Evolutionary conservation across 1,140 invertebrate species (phyloP).

Genomic region (Caenorhabditis brenneri): DNA sequence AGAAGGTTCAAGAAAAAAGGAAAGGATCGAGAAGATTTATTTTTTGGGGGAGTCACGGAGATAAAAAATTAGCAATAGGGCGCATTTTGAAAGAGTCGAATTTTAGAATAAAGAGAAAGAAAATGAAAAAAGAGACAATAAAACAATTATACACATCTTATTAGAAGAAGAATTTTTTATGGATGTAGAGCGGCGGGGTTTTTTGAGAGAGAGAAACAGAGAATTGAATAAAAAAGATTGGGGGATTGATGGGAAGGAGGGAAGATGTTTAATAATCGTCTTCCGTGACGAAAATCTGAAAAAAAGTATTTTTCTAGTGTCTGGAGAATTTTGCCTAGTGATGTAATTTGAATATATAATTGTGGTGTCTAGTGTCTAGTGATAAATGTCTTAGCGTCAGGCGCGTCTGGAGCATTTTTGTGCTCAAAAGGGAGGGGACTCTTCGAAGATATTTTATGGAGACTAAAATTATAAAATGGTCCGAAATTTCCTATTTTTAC

Average conservation of each 20-base stretch:
- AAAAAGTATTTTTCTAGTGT: background rate
- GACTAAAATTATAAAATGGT: no score
- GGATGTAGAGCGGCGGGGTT: background rate
- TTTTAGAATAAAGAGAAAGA: background rate
- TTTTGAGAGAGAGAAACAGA: no score
- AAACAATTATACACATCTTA: slow-evolving; percentile 43
- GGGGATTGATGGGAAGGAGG: background rate
- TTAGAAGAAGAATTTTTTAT: background rate
- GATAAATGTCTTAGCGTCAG: background rate
- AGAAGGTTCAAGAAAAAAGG: background rate
- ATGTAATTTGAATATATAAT: no score
- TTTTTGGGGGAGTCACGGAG: background rate
- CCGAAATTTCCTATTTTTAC: no score
- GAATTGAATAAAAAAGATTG: background rate
- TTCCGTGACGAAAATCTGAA: slow-evolving; percentile 56
- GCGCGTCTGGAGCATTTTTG: background rate
- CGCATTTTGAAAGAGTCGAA: background rate
- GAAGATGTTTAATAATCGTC: slow-evolving; percentile 47
- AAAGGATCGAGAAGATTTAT: background rate
- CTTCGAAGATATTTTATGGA: no score
- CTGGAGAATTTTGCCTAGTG: no score
- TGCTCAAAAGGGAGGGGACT: no score
- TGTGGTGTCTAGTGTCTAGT: background rate
- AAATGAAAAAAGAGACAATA: background rate
- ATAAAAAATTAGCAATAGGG: background rate